Conservation (phyloP, 2,888 invertebrate species). For the Melinaea menophilus region DNA sequence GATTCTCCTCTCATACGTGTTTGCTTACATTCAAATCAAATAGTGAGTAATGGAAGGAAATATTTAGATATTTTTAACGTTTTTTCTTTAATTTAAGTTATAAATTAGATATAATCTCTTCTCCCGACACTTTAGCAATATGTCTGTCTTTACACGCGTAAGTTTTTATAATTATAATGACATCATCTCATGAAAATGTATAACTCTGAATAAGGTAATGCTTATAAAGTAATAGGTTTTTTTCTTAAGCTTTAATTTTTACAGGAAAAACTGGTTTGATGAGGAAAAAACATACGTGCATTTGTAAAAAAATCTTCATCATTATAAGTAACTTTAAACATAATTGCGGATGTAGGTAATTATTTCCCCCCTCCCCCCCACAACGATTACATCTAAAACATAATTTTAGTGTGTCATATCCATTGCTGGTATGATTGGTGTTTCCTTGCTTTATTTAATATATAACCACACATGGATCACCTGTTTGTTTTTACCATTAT, state of each 20-base stretch:
- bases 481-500: constrained; percentile 17
- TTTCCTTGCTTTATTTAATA: too few species aligned
- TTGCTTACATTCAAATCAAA: not conserved
- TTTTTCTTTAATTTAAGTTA: not conserved
- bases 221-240: too few species aligned
- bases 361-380: constrained; percentile 9
- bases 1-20: constrained; percentile 20
- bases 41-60: not conserved
- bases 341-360: constrained; percentile 17
- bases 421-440: too few species aligned
- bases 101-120: not conserved
- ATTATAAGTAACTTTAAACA: not conserved
- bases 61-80: not conserved
- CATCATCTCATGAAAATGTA: too few species aligned
- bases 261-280: not conserved
- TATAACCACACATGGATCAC: not conserved
- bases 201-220: too few species aligned
- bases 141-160: too few species aligned
- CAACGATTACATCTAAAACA: too few species aligned
- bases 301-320: not conserved
- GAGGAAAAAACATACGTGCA: not conserved
- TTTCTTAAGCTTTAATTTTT: not conserved
- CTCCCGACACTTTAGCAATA: not conserved
- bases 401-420: too few species aligned
- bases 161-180: too few species aligned